These are phyloP conservation scores for Psylliodes chrysocephalus DNA, from an alignment of 2,888 invertebrate genomes.

Conservation along the genomic window DNA sequence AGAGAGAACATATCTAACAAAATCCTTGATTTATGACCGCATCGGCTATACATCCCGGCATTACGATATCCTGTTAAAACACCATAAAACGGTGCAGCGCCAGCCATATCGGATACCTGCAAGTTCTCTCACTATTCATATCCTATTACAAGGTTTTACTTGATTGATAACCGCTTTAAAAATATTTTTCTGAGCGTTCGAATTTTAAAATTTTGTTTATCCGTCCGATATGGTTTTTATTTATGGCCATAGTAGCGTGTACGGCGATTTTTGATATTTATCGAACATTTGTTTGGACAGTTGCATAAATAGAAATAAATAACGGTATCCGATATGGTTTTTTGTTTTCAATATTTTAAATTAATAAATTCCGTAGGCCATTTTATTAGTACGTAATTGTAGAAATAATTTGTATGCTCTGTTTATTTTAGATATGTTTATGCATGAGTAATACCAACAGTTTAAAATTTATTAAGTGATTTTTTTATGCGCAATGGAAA, in stretches of 20 bases:
- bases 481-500: not conserved
- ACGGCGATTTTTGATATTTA: conserved; percentile 56
- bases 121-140: conserved; percentile 46
- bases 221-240: conserved; percentile 47
- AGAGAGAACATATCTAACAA: conserved; percentile 29
- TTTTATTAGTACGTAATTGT: conserved; percentile 33
- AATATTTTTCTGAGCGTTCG: conserved; percentile 27
- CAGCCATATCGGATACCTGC: conserved; percentile 34
- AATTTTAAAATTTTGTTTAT: conserved; percentile 49
- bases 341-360: conserved; percentile 45
- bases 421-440: conserved; percentile 27
- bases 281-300: conserved; percentile 52
- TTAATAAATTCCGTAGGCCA: conserved; percentile 36
- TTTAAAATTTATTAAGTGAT: conserved; percentile 18
- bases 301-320: conserved; percentile 53
- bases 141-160: conserved; percentile 58
- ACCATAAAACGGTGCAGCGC: conserved; percentile 54
- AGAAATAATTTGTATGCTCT: conserved; percentile 26
- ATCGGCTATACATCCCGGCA: conserved; percentile 57
- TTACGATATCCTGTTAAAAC: conserved; percentile 56
- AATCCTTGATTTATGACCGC: conserved; percentile 60
- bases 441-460: conserved; percentile 13
- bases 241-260: conserved; percentile 50
- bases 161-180: conserved; percentile 54
- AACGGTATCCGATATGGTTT: conserved; percentile 46